Base-by-base conservation (phyloP, 2,797 vertebrate genomes). In the Typhlichthys subterraneus region DNA sequence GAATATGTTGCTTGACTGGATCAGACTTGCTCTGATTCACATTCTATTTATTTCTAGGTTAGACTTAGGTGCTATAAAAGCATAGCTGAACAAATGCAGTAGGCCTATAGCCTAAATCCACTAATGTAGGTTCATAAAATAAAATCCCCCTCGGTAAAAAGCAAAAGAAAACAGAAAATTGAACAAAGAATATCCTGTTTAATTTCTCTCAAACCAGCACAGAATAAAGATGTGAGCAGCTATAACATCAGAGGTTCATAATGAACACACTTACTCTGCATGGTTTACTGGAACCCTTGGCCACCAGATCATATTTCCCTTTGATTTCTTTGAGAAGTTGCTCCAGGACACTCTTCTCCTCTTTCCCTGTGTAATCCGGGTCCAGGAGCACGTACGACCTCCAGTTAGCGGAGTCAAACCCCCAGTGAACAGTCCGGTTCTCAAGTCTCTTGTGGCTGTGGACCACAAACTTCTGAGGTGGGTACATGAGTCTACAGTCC, bases 371-470 rank as follows among this genome's bases (percentile, higher is more conserved):
- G 88, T 97, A 96, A 89, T 97, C 96, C 86, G 93, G 95, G 89
- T 96, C 96, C 69, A 98, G 87, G 29, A 98, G 96, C 83, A 99
- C 90, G 77, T 99, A 98, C 84, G 95, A 95, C 75, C 96, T 92
- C 97, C 97, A 98, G 90, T 98, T 98, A 79, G 96, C 94, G 0
- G 97, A 98, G 67, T 99, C 97, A 85, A 99, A 99, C 0, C 97
- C 97, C 97, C 97, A 98, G 87, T 98, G 97, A 77, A 97, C 97
- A 67, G 97, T 99, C 90, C 97, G 94, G 92, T 98, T 98, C 90
- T 98, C 96, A 0, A 94, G 95, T 60, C 95, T 94, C 64, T 96
- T 94, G 86, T 98, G 97, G 0, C 96, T 97, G 87, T 99, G 97
- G 87, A 98, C 96, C 85, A 99, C 97, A 64, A 99, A 99, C 1